phyloP scores from a whole-genome alignment of 1,140 invertebrate genomes.

The Pseudachorutes palmiensis region DNA sequence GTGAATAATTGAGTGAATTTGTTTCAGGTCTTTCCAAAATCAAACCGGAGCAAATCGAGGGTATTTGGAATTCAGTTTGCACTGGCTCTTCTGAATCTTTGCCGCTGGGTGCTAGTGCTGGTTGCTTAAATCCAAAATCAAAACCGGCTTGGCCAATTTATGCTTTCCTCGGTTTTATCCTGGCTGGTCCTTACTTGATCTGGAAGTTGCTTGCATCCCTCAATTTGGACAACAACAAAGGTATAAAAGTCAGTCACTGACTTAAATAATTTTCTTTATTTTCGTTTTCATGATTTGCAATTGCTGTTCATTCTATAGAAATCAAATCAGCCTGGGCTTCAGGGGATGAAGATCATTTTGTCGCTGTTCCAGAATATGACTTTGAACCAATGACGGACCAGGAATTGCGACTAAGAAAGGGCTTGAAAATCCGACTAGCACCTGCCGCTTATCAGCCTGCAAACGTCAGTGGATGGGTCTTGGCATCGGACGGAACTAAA shows the following conservation, averaged over 20 bases:
- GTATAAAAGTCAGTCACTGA: not conserved
- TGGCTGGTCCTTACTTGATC: conserved; percentile 84
- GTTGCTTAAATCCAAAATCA: conserved; percentile 25
- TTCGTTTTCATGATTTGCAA: not conserved
- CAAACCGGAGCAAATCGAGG: conserved; percentile 35
- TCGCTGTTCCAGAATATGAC: conserved; percentile 64
- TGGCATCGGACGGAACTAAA: conserved; percentile 59
- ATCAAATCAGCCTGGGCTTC: conserved; percentile 57
- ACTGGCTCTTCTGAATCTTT: conserved; percentile 12
- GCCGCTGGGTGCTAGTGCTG: conserved; percentile 30
- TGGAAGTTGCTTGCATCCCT: conserved; percentile 66
- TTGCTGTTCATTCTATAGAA: not conserved
- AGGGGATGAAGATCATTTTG: conserved; percentile 55
- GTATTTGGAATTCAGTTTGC: conserved; percentile 24
- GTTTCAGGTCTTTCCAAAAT: conserved; percentile 37
- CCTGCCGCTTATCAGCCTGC: conserved; percentile 71
- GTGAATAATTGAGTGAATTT: not conserved
- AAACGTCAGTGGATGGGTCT: conserved; percentile 61
- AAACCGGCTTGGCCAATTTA: conserved; percentile 50
- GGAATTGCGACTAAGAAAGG: conserved; percentile 67
- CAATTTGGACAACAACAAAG: conserved; percentile 20
- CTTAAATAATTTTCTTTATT: not conserved
- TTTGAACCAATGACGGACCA: conserved; percentile 61
- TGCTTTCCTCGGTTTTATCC: conserved; percentile 74
- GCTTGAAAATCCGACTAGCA: conserved; percentile 70